Percentiles rank a stretch among this genome's conserved stretches.
Evolutionary conservation across 1,140 invertebrate genomes (phyloP).

Genomic region (Oncopeltus fasciatus): DNA sequence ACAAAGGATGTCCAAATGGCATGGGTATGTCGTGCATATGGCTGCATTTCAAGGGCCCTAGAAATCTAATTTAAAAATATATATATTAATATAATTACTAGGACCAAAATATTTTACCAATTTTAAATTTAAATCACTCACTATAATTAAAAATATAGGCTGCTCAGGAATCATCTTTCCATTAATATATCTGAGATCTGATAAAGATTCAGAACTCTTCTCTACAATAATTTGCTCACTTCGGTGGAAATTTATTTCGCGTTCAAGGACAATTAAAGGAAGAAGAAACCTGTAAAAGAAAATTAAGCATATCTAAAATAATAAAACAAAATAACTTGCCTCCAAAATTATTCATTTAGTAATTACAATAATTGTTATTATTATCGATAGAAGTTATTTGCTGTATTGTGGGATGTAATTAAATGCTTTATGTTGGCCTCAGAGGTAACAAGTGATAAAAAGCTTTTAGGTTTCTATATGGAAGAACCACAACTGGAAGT

Average conservation of each 20-base stretch:
- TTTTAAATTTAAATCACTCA: constrained; percentile 28
- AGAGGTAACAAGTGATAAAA: too few species aligned
- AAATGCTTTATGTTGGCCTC: too few species aligned
- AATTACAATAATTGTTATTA: too few species aligned
- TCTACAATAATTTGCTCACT: constrained; percentile 28
- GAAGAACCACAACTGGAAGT: too few species aligned
- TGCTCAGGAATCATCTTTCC: constrained; percentile 61
- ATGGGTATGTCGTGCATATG: constrained; percentile 54
- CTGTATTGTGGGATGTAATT: too few species aligned
- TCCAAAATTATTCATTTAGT: too few species aligned
- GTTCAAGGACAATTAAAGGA: constrained; percentile 63
- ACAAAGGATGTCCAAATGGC: constrained; percentile 68
- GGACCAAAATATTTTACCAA: neutral
- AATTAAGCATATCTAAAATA: too few species aligned
- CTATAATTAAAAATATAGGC: constrained; percentile 70
- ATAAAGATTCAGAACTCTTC: constrained; percentile 24
- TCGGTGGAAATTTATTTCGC: constrained; percentile 29
- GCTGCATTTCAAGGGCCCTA: constrained; percentile 20
- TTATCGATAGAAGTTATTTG: too few species aligned
- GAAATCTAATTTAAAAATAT: constrained; percentile 7
- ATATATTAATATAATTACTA: neutral
- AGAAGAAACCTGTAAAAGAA: constrained; percentile 44
- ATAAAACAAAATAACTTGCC: too few species aligned
- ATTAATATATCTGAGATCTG: constrained; percentile 43
- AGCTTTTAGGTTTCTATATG: too few species aligned